Conservation (phyloP, 2,888 invertebrate genomes). For the Hoplodrina ambigua region DNA sequence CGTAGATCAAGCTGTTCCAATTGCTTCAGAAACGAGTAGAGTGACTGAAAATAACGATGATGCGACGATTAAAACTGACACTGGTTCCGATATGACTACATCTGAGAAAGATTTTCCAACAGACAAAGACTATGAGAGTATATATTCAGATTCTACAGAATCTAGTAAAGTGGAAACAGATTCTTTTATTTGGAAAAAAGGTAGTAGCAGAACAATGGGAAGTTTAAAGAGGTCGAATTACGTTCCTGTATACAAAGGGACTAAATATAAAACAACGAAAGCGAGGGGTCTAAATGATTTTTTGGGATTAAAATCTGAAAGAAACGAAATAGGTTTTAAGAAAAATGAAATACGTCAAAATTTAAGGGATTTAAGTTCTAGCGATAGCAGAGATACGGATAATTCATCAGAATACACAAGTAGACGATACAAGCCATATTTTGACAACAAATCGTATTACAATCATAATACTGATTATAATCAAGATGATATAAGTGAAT, state of each 20-base stretch:
- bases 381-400: constrained; percentile 63
- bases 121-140: constrained; percentile 60
- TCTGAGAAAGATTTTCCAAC: constrained; percentile 58
- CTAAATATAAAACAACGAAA: constrained; percentile 71
- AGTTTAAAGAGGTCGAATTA: constrained; percentile 64
- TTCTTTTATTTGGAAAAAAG: constrained; percentile 77
- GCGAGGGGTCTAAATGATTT: constrained; percentile 74
- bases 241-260: constrained; percentile 73
- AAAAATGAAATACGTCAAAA: constrained; percentile 59
- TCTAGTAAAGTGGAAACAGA: constrained; percentile 76
- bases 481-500: constrained; percentile 64
- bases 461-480: constrained; percentile 46
- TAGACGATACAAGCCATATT: constrained; percentile 32
- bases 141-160: constrained; percentile 74
- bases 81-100: constrained; percentile 54
- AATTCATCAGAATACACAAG: constrained; percentile 48
- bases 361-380: constrained; percentile 63
- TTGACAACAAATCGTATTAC: constrained; percentile 38
- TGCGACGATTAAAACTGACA: constrained; percentile 34
- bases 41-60: constrained; percentile 52
- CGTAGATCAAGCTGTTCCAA: constrained; percentile 48
- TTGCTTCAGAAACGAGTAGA: constrained; percentile 57
- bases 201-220: constrained; percentile 57
- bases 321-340: constrained; percentile 37
- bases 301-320: constrained; percentile 66